These are phyloP conservation scores for Platalea minor DNA, from an alignment of 2,797 vertebrate genomes.

Conservation along the genomic window DNA sequence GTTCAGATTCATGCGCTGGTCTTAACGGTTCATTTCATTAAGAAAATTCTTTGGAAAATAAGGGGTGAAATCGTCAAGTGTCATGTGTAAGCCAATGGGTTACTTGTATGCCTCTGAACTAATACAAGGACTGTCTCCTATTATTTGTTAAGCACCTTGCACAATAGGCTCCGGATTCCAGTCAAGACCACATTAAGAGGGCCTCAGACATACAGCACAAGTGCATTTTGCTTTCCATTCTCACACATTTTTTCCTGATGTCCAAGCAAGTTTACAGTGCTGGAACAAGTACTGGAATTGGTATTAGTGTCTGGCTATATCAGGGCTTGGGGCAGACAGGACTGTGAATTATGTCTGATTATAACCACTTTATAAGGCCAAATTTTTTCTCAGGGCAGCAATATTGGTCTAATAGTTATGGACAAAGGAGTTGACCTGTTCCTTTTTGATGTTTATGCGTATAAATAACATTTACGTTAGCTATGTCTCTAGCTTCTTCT, in stretches of 20 bases:
- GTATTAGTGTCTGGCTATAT: not conserved
- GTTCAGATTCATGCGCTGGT: not conserved
- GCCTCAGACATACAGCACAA: not conserved
- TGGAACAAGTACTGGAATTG: not conserved
- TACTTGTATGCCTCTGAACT: not conserved
- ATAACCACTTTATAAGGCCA: not conserved
- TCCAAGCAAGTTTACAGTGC: not conserved
- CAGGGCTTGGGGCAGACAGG: not conserved
- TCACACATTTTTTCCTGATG: not conserved
- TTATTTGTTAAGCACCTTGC: not conserved
- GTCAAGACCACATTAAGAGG: not conserved
- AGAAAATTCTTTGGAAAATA: not conserved
- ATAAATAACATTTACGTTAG: not conserved
- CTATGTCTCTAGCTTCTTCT: not conserved
- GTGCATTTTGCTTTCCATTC: not conserved
- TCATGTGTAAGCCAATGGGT: not conserved
- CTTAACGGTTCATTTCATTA: not conserved
- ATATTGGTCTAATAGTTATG: not conserved
- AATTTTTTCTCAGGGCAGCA: not conserved
- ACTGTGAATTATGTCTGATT: not conserved
- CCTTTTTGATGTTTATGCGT: not conserved
- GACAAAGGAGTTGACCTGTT: not conserved
- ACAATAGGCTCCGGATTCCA: not conserved
- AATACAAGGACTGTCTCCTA: not conserved
- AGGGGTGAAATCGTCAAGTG: not conserved